These are phyloP conservation scores for Serripes groenlandicus DNA, from an alignment of 2,888 invertebrate species.

Conservation along the genomic window DNA sequence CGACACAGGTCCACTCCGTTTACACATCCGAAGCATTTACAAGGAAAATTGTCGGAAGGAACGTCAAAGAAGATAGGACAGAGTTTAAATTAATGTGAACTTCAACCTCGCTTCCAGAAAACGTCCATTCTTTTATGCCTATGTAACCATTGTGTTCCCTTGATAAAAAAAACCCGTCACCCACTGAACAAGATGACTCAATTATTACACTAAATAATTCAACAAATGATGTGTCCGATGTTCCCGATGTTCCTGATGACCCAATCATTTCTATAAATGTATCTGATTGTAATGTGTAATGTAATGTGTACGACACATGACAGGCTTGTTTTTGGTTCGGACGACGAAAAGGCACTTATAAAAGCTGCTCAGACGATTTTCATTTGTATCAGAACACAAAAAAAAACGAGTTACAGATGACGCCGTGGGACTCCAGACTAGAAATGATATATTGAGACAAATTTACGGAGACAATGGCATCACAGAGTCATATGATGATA, in stretches of 20 bases:
- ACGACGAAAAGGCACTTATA: constrained; percentile 49
- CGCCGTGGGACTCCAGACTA: constrained; percentile 9
- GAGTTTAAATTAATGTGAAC: background rate
- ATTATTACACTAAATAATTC: too few species aligned
- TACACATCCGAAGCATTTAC: background rate
- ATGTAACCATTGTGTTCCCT: background rate
- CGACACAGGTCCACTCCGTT: background rate
- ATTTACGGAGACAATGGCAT: constrained; percentile 35
- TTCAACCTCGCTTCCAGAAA: background rate
- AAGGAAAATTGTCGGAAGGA: background rate
- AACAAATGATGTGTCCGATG: too few species aligned
- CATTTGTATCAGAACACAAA: too few species aligned
- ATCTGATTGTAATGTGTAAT: too few species aligned
- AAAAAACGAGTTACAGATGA: constrained; percentile 36
- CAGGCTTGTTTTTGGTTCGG: constrained; percentile 43
- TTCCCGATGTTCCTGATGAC: too few species aligned
- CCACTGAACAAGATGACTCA: too few species aligned
- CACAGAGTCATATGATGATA: constrained; percentile 8
- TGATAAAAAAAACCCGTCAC: too few species aligned
- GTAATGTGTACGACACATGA: too few species aligned
- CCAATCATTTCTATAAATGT: too few species aligned
- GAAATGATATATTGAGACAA: constrained; percentile 9
- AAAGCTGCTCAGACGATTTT: constrained; percentile 28
- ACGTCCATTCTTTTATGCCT: background rate
- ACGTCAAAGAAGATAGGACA: background rate